Base-by-base conservation (phyloP, 64 coral and sea anemone species). In the Stichodactyla helianthus region DNA sequence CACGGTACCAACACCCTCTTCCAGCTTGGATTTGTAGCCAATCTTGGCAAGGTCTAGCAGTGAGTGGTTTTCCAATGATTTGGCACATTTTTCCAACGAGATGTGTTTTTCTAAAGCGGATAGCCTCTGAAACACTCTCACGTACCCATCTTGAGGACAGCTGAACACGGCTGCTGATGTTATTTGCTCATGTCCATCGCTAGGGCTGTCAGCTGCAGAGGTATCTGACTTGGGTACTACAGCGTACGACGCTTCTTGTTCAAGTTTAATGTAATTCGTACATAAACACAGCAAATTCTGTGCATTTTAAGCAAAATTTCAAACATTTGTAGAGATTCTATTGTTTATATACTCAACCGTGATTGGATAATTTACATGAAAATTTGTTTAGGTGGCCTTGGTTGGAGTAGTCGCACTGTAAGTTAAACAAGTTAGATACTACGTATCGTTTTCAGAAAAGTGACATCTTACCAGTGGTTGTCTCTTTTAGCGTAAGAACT, bases 71-170 rank as follows among this genome's bases (percentile, higher is more conserved):
- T 91, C 89, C 26, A 85, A 58, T 79, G 83, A 86, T 11, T 61
- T 76, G 18, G 89, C 61, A 61, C 89, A 91, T 86, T 91, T 91
- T 79, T 86, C 89, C 16, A 80, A 54, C 6, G 82, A 85, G 26
- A 90, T 25, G 63, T 84, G 82, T 44, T 44, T 44, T 0, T 44
- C 35, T 44, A 44, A 44, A 44, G 35, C 35, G 35, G 35, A 44
- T 44, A 89, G 28, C 59, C 79, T 62, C 85, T 85, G 82, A 90
- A 90, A 90, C 31, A 90, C 74, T 27, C 65, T 83, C 7, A 86
- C 54, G 71, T 55, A 86, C 25, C 89, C 82, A 78, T 90, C 82
- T 77, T 90, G 88, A 22, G 81, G 81, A 54, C 88, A 89, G 51
- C 31, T 84, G 82, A 71, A 89, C 9, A 89, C 82, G 18, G 67